phyloP scores from a whole-genome alignment of 2,797 vertebrate species.

The Psittacula derbiana region DNA sequence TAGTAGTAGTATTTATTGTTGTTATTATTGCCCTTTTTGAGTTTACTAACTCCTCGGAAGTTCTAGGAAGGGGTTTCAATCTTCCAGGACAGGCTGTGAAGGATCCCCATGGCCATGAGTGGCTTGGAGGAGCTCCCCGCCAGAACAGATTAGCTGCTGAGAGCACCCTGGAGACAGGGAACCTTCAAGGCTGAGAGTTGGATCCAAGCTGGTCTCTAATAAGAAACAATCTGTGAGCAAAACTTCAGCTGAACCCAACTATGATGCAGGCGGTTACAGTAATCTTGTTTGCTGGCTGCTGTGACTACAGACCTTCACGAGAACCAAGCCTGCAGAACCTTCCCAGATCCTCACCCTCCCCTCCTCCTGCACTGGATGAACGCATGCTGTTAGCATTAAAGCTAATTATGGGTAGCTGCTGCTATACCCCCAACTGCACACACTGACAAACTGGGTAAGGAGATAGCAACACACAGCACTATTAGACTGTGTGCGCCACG shows the following conservation, averaged over 20 bases:
- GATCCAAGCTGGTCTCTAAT: not conserved
- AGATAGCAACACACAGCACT: not conserved
- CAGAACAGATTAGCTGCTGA: not conserved
- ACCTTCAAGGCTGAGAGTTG: not conserved
- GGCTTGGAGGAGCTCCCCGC: not conserved
- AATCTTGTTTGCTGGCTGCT: not conserved
- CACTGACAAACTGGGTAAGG: not conserved
- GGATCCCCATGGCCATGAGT: not conserved
- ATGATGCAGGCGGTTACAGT: not conserved
- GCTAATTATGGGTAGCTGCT: not conserved
- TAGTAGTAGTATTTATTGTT: not conserved
- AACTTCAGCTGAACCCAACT: not conserved
- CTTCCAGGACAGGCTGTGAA: not conserved
- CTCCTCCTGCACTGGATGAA: not conserved
- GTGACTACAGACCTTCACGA: not conserved
- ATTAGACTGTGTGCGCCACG: not conserved
- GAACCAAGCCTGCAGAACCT: not conserved
- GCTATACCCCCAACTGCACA: fast-evolving
- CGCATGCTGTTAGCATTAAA: not conserved
- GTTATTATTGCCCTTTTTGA: not conserved
- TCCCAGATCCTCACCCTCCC: not conserved
- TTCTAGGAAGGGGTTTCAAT: not conserved
- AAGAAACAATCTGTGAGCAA: not conserved
- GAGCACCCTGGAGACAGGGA: not conserved
- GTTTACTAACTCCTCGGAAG: not conserved